These are phyloP conservation scores for Drosophila gunungcola DNA, from an alignment of 1,140 invertebrate genomes.

Conservation along the genomic window DNA sequence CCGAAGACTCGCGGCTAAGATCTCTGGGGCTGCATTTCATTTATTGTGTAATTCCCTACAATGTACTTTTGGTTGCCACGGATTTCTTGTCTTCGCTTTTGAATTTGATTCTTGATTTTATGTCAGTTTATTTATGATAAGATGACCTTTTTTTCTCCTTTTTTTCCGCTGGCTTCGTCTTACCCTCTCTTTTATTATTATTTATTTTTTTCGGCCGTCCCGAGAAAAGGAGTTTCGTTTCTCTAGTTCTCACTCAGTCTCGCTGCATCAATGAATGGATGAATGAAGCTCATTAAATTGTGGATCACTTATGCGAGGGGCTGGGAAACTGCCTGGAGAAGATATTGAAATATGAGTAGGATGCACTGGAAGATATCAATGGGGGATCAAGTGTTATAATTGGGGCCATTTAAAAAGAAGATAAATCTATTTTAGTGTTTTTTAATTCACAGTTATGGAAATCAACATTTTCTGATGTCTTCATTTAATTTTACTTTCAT, in stretches of 20 bases:
- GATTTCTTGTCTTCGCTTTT: conserved; percentile 74
- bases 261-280: conserved; percentile 65
- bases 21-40: conserved; percentile 78
- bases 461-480: too few species aligned
- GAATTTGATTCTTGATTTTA: conserved; percentile 84
- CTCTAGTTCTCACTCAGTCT: conserved; percentile 51
- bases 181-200: conserved; percentile 12
- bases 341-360: conserved; percentile 70
- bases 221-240: conserved; percentile 55
- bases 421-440: too few species aligned
- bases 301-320: conserved; percentile 57
- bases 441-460: too few species aligned
- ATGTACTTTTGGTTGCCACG: conserved; percentile 78
- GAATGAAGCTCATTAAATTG: conserved; percentile 80
- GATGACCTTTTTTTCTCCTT: conserved; percentile 71
- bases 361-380: conserved; percentile 45
- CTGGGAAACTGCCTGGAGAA: conserved; percentile 53
- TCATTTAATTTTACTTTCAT: too few species aligned
- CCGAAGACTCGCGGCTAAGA: conserved; percentile 32
- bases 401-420: neutral
- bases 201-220: conserved; percentile 24
- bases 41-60: conserved; percentile 81
- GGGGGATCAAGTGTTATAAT: neutral
- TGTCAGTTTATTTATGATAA: conserved; percentile 84
- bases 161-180: conserved; percentile 29